Base-by-base conservation (phyloP, 2,113 vertebrate genomes). In the Nannospalax galili region DNA sequence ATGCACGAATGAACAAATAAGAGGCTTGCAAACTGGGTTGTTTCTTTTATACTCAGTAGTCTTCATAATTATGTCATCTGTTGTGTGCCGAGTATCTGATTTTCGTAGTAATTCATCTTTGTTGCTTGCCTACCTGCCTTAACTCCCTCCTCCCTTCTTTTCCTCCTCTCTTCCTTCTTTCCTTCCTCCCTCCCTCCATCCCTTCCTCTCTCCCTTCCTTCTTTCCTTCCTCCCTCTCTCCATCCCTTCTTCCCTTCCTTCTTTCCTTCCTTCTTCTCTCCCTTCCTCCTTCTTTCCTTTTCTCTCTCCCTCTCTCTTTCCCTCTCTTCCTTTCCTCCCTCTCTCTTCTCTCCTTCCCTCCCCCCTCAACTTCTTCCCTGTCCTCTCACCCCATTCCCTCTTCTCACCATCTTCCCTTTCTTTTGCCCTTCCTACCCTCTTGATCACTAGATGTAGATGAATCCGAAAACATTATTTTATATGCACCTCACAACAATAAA, bases 251-350 rank as follows among this genome's bases (percentile, higher is more conserved):
- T 58, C 16, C 8, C 5, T 70, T 19, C 69, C 16, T 3, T 0
- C 5, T n/a, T n/a, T 9, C 10, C 2, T 37, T 6, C 22, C 6
- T 15, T 1, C 3, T 56, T 62, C 8, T 1, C 0, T 40, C 17
- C 9, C 24, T 24, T 7, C 3, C 1, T 1, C 3, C 42, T 24
- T 32, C 20, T 6, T 9, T 56, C 35, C 2, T 22, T 11, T 45
- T 10, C 5, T 45, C 6, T 24, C 26, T 64, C 11, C 24, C 28
- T 30, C 37, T 15, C 48, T 8, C 7, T 2, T 10, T n/a, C 48
- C 48, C 22, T 26, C 12, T 8, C 56, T 15, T 12, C 32, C n/a
- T 42, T 30, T 9, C 22, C 9, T 22, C 1, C 32, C 22, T 45
- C 73, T 26, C 4, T 45, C 35, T n/a, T 70, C n/a, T 2, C 14